Evolutionary conservation across 2,888 invertebrate species (phyloP), one percentile per base, ranked within the genome.

Genomic region (Polietes domitor): DNA sequence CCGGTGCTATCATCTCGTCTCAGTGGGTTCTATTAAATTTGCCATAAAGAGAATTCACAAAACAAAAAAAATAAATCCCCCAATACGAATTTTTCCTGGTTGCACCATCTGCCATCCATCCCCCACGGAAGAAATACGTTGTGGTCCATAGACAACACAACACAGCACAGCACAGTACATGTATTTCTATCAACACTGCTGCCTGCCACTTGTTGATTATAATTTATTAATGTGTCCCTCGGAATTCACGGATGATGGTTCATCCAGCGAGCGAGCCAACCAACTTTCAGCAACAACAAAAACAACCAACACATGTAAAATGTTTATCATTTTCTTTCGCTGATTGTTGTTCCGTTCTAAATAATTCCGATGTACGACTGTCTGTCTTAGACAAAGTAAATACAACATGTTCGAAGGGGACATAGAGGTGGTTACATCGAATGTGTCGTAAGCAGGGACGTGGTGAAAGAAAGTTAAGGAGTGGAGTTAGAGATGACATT

Each of bases 181-280:
- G 32, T 10, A n/a, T 10, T 17, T 32, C 26, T 15, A 9, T 32
- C 0, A 63, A 10, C 68, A 43, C 28, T 17, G 4, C 7, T 24
- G 12, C 0, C 15, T 72, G 73, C 80, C 83, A 83, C 83, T 83
- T 83, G 83, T 83, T 83, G 83, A 83, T 55, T 80, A 70, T 37
- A 77, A 80, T 74, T 83, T 83, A 80, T 80, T 77, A 80, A 80
- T 43, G 12, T 41, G 10, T 32, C 63, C 63, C 65, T 19, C n/a
- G 41, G 6, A 65, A 43, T 41, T 68, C 43, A 43, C 41, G 17
- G 24, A 68, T 12, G 68, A n/a, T n/a, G n/a, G n/a, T n/a, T n/a
- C n/a, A 19, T 32, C 32, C n/a, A n/a, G n/a, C n/a, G n/a, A 41
- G 19, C 9, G 3, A 32, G 12, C 21, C 43, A 68, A 24, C 15